Evolutionary conservation across 2,113 vertebrate species (phyloP).

Genomic region (Cavia aperea): DNA sequence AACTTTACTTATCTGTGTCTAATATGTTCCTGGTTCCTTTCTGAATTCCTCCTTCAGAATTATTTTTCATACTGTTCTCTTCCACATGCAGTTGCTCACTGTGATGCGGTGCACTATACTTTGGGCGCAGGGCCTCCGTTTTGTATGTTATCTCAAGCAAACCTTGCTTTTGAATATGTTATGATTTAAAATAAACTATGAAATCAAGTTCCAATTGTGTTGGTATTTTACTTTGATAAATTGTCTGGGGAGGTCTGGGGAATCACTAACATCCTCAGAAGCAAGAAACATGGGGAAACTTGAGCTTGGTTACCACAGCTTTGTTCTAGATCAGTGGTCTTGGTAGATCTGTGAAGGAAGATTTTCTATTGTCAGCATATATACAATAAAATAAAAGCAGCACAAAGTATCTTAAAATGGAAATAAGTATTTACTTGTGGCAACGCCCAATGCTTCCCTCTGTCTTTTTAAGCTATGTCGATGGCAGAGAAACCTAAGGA

Average conservation of each 20-base stretch:
- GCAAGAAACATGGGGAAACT: background rate
- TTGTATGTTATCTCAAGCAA: background rate
- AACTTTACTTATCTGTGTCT: background rate
- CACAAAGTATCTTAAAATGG: background rate
- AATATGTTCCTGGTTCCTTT: background rate
- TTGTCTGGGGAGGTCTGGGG: background rate
- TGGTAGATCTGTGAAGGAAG: background rate
- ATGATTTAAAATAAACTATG: background rate
- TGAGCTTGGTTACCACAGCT: accelerated
- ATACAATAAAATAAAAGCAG: slow-evolving; percentile 17
- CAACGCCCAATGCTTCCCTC: background rate
- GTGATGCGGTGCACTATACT: background rate
- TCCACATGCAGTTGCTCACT: background rate
- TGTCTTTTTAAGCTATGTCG: background rate
- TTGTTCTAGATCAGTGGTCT: background rate
- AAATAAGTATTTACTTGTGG: background rate
- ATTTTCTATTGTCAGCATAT: background rate
- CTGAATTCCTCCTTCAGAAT: background rate
- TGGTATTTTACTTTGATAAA: background rate
- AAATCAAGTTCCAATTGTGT: background rate
- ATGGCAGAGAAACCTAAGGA: background rate
- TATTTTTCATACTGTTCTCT: background rate
- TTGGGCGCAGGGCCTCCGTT: background rate
- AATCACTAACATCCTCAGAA: background rate
- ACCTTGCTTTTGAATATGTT: background rate